Evolutionary conservation across 2,113 vertebrate species (phyloP).

Genomic region (Thermophis baileyi): DNA sequence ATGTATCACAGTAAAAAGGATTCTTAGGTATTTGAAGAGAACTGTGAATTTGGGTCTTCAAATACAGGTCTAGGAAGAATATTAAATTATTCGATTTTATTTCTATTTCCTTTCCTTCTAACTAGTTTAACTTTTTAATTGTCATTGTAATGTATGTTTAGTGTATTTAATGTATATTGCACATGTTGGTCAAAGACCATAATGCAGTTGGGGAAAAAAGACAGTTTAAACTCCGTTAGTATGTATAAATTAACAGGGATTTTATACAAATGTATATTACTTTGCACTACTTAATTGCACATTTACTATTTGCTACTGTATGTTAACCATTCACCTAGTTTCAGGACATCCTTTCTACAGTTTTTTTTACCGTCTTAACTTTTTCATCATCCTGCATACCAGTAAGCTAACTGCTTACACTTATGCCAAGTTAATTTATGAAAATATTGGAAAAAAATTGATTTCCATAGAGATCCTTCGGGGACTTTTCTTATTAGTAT

Average conservation of each 20-base stretch:
- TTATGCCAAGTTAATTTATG: neutral
- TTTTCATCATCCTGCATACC: neutral
- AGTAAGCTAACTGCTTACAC: neutral
- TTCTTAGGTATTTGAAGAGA: no score
- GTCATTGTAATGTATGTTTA: neutral
- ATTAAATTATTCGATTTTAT: no score
- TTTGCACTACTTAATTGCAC: neutral
- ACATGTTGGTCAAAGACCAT: neutral
- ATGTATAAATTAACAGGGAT: neutral
- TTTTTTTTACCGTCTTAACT: neutral
- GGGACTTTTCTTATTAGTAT: neutral
- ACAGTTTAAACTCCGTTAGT: neutral
- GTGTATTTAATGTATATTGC: neutral
- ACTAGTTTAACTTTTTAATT: neutral
- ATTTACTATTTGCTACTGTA: neutral
- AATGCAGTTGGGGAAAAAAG: neutral
- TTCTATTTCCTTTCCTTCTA: neutral
- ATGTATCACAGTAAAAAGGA: no score
- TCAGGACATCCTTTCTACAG: neutral
- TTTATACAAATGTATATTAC: neutral
- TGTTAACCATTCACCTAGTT: neutral
- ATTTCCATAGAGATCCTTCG: neutral
- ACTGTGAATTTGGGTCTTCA: no score
- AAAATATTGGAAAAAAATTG: neutral
- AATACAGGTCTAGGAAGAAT: no score